Evolutionary conservation across 53 echinoderm and acorn worm genomes (phyloP), one percentile per base, ranked within the genome.

Genomic region (Apostichopus leukothele): DNA sequence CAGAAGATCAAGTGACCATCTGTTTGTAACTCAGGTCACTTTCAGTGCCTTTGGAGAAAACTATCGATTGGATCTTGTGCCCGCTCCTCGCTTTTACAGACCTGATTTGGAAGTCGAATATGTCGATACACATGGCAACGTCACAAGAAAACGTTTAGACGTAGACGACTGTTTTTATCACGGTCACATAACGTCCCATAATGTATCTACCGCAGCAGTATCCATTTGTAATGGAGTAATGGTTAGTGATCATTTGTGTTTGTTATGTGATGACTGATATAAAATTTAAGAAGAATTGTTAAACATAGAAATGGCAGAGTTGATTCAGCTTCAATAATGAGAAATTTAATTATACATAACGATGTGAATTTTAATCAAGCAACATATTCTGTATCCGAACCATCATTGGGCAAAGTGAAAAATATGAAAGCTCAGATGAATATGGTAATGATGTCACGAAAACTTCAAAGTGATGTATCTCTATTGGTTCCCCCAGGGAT

Each of bases 91-190:
- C 20, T 84, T 84, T 25, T 63, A 22, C 61, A 22, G 60, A n/a
- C 23, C 84, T 23, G 66, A 27, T 18, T 25, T 84, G 22, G 20
- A 60, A 57, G 63, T 84, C 59, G 84, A 84, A 60, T 84, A 84
- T 25, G 66, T 84, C 7, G 16, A 51, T 23, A 12, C 9, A 26
- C 12, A 84, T 19, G 66, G 66, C 5, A 59, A 59, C 61, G 84
- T 84, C n/a, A 84, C 63, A 53, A 84, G 53, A 60, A 60, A 22
- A 63, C 13, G 20, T 22, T 57, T 84, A 11, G 3, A 60, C 7
- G 84, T 84, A 61, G 84, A 84, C 9, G 63, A 84, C 6, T 84
- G 84, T 53, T 84, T 84, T 63, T 84, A 84, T 61, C 61, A 84
- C 25, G 84, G 84, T 18, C 61, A 60, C 1, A 27, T 63, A 11